phyloP scores from a whole-genome alignment of 2,888 invertebrate species.

The Troides aeacus region DNA sequence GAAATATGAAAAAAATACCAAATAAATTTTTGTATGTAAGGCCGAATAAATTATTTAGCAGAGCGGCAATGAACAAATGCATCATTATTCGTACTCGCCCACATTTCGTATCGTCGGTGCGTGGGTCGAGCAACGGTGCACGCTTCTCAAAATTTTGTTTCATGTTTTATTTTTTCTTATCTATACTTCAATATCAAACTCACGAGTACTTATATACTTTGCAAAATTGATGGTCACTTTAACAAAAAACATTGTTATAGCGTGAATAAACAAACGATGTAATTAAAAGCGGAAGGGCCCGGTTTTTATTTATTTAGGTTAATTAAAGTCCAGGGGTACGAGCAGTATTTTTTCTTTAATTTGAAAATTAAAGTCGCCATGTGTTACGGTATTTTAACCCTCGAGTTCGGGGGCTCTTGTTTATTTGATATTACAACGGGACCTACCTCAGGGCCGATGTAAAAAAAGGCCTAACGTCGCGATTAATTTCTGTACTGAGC shows the following conservation, averaged over 20 bases:
- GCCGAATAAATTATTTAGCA: constrained; percentile 37
- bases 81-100: constrained; percentile 65
- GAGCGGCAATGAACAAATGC: constrained; percentile 45
- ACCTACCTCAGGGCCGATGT: constrained; percentile 45
- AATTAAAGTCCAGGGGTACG: constrained; percentile 45
- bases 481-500: constrained; percentile 61
- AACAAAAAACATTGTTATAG: constrained; percentile 11
- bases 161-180: constrained; percentile 21
- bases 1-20: background rate
- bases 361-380: constrained; percentile 62
- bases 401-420: constrained; percentile 53
- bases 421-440: constrained; percentile 54
- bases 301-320: constrained; percentile 52
- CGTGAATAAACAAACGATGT: constrained; percentile 32
- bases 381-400: constrained; percentile 61
- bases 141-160: constrained; percentile 38
- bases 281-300: constrained; percentile 41
- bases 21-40: background rate
- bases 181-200: background rate
- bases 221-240: constrained; percentile 9
- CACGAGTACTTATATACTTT: background rate
- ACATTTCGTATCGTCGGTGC: constrained; percentile 49
- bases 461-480: constrained; percentile 62
- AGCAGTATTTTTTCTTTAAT: constrained; percentile 60
- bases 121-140: constrained; percentile 39